Percentiles rank a stretch among this genome's conserved stretches.
Conservation (phyloP, 2,888 invertebrate genomes). For the Uropetala carovei region DNA sequence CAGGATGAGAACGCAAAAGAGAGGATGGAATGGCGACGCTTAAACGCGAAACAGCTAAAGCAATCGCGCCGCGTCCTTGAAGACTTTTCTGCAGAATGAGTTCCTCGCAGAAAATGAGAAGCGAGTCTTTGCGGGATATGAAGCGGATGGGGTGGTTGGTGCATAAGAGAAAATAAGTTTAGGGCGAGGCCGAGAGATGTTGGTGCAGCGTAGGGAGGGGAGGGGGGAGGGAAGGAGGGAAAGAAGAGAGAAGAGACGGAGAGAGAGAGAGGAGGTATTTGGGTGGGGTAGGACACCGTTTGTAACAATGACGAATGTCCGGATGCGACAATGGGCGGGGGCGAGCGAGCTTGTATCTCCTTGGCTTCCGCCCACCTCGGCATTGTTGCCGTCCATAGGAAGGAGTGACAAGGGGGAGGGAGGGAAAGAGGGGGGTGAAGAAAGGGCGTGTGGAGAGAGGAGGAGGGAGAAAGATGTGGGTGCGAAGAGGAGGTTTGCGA, state of each 20-base stretch:
- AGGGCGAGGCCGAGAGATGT: background rate
- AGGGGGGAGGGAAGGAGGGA: background rate
- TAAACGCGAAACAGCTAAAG: background rate
- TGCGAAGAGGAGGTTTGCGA: background rate
- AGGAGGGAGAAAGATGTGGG: background rate
- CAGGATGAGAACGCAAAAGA: background rate
- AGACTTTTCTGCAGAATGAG: background rate
- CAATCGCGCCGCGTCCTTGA: conserved; percentile 20
- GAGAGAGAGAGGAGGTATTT: conserved; percentile 12
- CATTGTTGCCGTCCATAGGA: conserved; percentile 48
- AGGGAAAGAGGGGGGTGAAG: background rate
- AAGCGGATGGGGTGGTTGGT: background rate
- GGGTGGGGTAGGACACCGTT: conserved; percentile 25
- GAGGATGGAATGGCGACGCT: background rate
- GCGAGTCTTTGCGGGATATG: background rate
- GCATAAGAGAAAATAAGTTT: background rate
- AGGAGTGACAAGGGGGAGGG: conserved; percentile 5
- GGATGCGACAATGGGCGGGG: conserved; percentile 57
- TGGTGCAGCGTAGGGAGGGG: background rate
- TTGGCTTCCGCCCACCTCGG: conserved; percentile 61
- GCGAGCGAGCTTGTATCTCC: conserved; percentile 50
- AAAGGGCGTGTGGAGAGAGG: conserved; percentile 21
- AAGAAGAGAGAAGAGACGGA: background rate
- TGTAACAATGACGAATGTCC: conserved; percentile 64
- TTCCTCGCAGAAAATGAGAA: conserved; percentile 13